phyloP scores from a whole-genome alignment of 2,888 invertebrate species.

The Phortica okadai region DNA sequence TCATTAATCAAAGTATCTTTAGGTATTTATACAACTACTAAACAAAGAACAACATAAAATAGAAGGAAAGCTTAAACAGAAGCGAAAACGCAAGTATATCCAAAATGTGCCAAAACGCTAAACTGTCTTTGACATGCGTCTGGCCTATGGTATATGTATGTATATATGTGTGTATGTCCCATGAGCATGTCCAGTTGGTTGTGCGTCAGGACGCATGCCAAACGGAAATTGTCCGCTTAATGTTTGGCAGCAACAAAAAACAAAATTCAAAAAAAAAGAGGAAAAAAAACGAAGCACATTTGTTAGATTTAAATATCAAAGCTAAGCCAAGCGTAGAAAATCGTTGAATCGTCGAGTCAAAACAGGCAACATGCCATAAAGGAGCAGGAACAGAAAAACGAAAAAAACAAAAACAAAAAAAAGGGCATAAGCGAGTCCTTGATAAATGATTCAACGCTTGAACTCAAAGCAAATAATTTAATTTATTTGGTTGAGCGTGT shows the following conservation, averaged over 20 bases:
- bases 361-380: background rate
- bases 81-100: too few relatives aligned
- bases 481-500: background rate
- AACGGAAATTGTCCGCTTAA: background rate
- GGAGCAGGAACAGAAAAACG: background rate
- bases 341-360: background rate
- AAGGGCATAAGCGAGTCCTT: background rate
- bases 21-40: too few relatives aligned
- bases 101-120: too few relatives aligned
- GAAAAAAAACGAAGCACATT: background rate
- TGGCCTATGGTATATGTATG: too few relatives aligned
- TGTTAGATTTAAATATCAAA: background rate
- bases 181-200: too few relatives aligned
- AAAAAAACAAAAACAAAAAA: background rate
- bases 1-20: too few relatives aligned
- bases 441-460: constrained; percentile 14
- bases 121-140: too few relatives aligned
- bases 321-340: background rate
- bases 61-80: too few relatives aligned
- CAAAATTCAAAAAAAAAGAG: background rate
- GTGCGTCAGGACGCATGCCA: background rate
- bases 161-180: too few relatives aligned
- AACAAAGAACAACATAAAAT: too few relatives aligned
- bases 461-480: constrained; percentile 9
- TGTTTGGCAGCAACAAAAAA: background rate